phyloP scores from a whole-genome alignment of 2,113 vertebrate species.

The Romanogobio albipinnatus region DNA sequence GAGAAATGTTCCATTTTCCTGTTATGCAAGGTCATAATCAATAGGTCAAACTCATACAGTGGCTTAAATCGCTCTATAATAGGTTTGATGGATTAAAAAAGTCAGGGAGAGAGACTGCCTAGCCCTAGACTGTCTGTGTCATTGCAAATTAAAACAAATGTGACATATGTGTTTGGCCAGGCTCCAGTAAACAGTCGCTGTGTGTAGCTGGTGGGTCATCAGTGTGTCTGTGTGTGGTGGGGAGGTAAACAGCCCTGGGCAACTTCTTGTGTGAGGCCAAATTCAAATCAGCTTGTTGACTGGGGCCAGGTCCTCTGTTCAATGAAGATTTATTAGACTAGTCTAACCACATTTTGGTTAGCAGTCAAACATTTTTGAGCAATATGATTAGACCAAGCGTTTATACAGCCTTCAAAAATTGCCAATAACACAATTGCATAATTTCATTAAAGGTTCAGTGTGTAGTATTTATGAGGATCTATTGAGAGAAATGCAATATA shows the following conservation, averaged over 20 bases:
- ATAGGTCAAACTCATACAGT: constrained; percentile 32
- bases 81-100: constrained; percentile 21
- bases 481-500: too few species aligned
- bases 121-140: constrained; percentile 32
- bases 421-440: neutral
- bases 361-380: neutral
- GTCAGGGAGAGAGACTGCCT: constrained; percentile 5
- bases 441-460: neutral
- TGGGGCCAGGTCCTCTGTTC: constrained; percentile 14
- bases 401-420: neutral
- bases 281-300: constrained; percentile 26
- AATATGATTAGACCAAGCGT: neutral
- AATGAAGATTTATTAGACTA: constrained; percentile 32
- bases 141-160: constrained; percentile 32
- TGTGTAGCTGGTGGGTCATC: constrained; percentile 25
- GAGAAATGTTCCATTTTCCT: constrained; percentile 23
- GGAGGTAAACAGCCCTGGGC: constrained; percentile 25
- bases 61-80: constrained; percentile 12
- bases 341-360: neutral
- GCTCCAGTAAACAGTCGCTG: constrained; percentile 11
- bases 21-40: constrained; percentile 1
- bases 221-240: constrained; percentile 22
- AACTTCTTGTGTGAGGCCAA: constrained; percentile 14
- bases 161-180: constrained; percentile 16
- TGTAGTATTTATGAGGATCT: too few species aligned